phyloP scores from a whole-genome alignment of 2,113 vertebrate species.

The Perca schrenkii region DNA sequence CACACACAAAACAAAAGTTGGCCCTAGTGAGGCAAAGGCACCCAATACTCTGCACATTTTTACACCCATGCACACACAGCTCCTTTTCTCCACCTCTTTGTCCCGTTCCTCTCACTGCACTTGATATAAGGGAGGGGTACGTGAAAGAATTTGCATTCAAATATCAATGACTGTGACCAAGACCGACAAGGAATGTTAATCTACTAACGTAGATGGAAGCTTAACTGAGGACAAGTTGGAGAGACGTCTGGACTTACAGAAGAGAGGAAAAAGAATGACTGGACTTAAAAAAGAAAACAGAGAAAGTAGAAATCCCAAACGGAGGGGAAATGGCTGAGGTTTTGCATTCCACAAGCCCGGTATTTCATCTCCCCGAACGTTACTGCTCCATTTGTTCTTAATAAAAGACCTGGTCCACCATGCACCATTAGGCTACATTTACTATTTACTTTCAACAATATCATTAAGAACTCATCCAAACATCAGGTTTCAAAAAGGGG shows the following conservation, averaged over 20 bases:
- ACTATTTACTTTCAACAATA: slow-evolving; percentile 64
- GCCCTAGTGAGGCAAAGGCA: slow-evolving; percentile 65
- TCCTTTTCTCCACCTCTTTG: slow-evolving; percentile 72
- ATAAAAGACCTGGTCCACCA: slow-evolving; percentile 61
- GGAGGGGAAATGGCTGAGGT: slow-evolving; percentile 72
- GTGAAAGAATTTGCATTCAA: slow-evolving; percentile 79
- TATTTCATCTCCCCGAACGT: slow-evolving; percentile 61
- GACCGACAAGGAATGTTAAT: slow-evolving; percentile 81
- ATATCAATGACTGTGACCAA: slow-evolving; percentile 74
- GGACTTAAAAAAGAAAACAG: slow-evolving; percentile 60
- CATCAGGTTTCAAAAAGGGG: slow-evolving; percentile 25
- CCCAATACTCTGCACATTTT: slow-evolving; percentile 71
- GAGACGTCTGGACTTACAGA: slow-evolving; percentile 51
- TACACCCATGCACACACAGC: slow-evolving; percentile 53
- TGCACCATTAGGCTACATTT: slow-evolving; percentile 47
- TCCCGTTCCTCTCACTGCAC: slow-evolving; percentile 72
- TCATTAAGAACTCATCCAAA: slow-evolving; percentile 53
- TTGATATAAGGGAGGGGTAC: slow-evolving; percentile 74
- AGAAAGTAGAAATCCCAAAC: slow-evolving; percentile 64
- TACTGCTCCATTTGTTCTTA: slow-evolving; percentile 71
- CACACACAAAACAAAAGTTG: slow-evolving; percentile 77
- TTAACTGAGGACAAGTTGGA: slow-evolving; percentile 57
- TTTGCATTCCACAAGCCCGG: slow-evolving; percentile 71
- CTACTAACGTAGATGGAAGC: slow-evolving; percentile 75
- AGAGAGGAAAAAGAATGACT: slow-evolving; percentile 60